Evolutionary conservation across 2,113 vertebrate species (phyloP).

Genomic region (Origma solitaria): DNA sequence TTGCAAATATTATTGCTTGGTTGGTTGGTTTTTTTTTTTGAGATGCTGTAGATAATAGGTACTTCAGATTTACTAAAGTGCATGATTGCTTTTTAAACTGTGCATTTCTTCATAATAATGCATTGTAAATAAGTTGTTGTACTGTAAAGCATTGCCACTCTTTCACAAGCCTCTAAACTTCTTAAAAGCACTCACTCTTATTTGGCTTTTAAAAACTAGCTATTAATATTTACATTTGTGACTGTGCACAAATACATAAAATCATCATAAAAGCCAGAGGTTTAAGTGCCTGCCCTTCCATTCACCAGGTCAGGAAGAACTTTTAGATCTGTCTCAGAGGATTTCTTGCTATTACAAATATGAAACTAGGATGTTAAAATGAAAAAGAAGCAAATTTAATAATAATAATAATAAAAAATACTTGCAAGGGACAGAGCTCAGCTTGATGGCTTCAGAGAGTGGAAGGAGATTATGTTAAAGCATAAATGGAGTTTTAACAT

Average conservation of each 20-base stretch:
- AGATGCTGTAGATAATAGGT: slow-evolving; percentile 19
- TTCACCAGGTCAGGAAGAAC: slow-evolving; percentile 61
- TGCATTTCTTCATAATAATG: slow-evolving; percentile 53
- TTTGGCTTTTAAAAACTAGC: slow-evolving; percentile 68
- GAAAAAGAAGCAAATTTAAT: slow-evolving; percentile 76
- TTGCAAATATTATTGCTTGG: neutral
- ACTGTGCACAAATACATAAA: slow-evolving; percentile 67
- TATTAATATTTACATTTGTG: slow-evolving; percentile 66
- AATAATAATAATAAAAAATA: slow-evolving; percentile 65
- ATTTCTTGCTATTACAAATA: slow-evolving; percentile 75
- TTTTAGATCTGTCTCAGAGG: slow-evolving; percentile 69
- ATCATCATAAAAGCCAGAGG: slow-evolving; percentile 67
- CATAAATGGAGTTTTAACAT: slow-evolving; percentile 93
- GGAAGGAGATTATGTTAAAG: slow-evolving; percentile 93
- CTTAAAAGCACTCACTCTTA: slow-evolving; percentile 71
- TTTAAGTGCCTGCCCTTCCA: slow-evolving; percentile 44
- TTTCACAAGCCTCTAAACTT: slow-evolving; percentile 59
- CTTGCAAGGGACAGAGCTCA: slow-evolving; percentile 75
- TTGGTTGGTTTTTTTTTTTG: neutral
- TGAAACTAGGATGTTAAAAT: slow-evolving; percentile 67
- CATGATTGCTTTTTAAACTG: slow-evolving; percentile 44
- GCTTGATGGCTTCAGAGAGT: slow-evolving; percentile 80
- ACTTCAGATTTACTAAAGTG: slow-evolving; percentile 30
- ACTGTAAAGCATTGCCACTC: neutral
- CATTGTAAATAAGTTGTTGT: slow-evolving; percentile 44